Evolutionary conservation across 2,113 vertebrate species (phyloP), one percentile per base, ranked within the genome.

Genomic region (Psilopogon haemacephalus): DNA sequence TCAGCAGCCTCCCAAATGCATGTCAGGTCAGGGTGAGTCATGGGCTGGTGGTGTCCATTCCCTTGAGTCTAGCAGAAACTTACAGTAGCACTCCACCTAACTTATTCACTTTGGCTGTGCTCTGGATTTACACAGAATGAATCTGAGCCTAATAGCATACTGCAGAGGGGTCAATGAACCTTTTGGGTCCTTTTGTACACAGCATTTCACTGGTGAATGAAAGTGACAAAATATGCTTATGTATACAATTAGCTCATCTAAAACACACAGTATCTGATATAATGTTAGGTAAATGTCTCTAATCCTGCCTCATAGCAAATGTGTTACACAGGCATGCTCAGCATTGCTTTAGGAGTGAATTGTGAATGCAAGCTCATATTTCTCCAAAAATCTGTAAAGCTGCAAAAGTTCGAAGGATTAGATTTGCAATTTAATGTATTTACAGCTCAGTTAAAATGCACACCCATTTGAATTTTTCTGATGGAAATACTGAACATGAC

Each of bases 401-500:
- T 81, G 60, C 37, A 46, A 68, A 94, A 68, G 19, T 94, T 88
- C 88, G 84, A 48, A 70, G 76, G 78, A 86, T 84, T 92, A 73
- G 42, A 30, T 86, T 88, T 87, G 63, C 56, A 84, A 74, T 93
- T 88, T 86, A 84, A 88, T 77, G 69, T 88, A 84, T 96, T 95
- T 95, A 84, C 69, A 72, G 35, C 65, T 91, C 15, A 63, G 65
- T 87, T 92, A 85, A 94, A 95, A 84, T 63, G 44, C 42, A 80
- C 64, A 77, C 30, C 40, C 67, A 63, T 95, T 77, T 38, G 56
- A 81, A 81, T 94, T 93, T 88, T 32, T 79, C 71, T 77, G 83
- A 79, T 86, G 72, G 86, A 91, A 95, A 94, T 84, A 74, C 58
- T 65, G 86, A 95, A 33, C 60, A 84, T 91, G 90, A 94, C 72